Evolutionary conservation across 1,140 invertebrate species (phyloP).

Genomic region (Neodiprion fabricii): DNA sequence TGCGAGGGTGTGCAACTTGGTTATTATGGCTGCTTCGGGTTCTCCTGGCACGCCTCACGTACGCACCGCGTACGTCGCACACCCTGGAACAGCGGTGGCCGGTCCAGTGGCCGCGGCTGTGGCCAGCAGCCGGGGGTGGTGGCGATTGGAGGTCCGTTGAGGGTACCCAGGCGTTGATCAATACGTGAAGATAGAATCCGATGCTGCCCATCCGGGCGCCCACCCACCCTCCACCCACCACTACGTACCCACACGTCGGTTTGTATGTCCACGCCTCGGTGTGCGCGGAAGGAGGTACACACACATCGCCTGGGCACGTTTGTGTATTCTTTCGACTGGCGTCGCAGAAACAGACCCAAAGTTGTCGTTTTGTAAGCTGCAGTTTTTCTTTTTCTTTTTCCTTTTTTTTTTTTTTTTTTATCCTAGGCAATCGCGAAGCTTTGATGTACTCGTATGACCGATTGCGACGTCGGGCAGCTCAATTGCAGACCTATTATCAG

Average conservation of each 20-base stretch:
- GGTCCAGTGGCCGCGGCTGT: slow-evolving; percentile 59
- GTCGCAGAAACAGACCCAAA: too few species aligned
- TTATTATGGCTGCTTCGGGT: neutral
- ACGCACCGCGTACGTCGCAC: neutral
- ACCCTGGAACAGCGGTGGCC: slow-evolving; percentile 29
- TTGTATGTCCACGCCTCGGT: too few species aligned
- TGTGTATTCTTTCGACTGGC: too few species aligned
- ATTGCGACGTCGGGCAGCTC: too few species aligned
- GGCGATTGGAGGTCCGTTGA: slow-evolving; percentile 50
- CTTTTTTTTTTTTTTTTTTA: too few species aligned
- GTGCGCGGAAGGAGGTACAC: too few species aligned
- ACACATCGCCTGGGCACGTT: too few species aligned
- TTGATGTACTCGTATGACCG: too few species aligned
- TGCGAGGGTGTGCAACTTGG: neutral
- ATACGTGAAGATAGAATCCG: slow-evolving; percentile 65
- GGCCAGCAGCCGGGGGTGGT: slow-evolving; percentile 58
- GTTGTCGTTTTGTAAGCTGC: too few species aligned
- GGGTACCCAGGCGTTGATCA: slow-evolving; percentile 63
- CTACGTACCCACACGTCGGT: neutral
- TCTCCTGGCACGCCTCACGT: neutral
- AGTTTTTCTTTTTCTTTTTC: too few species aligned
- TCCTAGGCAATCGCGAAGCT: too few species aligned
- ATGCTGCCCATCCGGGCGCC: slow-evolving; percentile 54
- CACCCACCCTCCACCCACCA: neutral
- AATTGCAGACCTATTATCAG: too few species aligned